A percentile compares a stretch with the other conserved stretches of the same genome.
Conservation (phyloP, 1,140 invertebrate species). For the Scaptomyza montana region DNA sequence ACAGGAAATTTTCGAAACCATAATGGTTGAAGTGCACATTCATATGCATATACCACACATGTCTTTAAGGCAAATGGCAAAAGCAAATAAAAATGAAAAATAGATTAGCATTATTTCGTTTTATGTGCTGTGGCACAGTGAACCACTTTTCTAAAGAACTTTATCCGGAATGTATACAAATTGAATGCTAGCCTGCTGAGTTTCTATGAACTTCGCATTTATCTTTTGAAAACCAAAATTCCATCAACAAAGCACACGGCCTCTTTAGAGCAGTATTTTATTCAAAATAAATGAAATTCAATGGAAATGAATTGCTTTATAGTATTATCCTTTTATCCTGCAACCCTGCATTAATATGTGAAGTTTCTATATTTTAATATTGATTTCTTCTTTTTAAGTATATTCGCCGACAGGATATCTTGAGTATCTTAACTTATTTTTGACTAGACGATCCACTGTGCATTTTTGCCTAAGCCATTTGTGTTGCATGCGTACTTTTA, state of each 20-base stretch:
- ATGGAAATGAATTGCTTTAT: not conserved
- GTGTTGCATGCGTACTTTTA: constrained; percentile 22
- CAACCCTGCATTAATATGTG: too few species aligned
- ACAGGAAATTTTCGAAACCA: constrained; percentile 33
- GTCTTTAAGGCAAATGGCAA: constrained; percentile 53
- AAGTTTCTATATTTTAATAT: not conserved
- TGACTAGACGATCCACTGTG: not conserved
- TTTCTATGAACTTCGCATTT: not conserved
- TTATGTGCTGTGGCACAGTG: constrained; percentile 22
- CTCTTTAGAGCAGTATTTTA: not conserved
- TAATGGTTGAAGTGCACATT: constrained; percentile 31
- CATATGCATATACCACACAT: constrained; percentile 29
- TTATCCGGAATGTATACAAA: not conserved
- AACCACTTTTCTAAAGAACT: not conserved
- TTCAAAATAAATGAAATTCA: too few species aligned
- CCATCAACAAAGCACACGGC: not conserved
- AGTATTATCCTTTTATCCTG: not conserved
- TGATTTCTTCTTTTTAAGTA: too few species aligned
- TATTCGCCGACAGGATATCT: too few species aligned
- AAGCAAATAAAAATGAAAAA: constrained; percentile 70
- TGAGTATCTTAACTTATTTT: not conserved
- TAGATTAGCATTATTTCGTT: constrained; percentile 62
- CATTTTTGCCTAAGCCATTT: constrained; percentile 1
- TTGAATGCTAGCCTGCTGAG: not conserved
- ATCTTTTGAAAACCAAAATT: not conserved